phyloP scores from a whole-genome alignment of 2,797 vertebrate species.

The Peromyscus attwateri region DNA sequence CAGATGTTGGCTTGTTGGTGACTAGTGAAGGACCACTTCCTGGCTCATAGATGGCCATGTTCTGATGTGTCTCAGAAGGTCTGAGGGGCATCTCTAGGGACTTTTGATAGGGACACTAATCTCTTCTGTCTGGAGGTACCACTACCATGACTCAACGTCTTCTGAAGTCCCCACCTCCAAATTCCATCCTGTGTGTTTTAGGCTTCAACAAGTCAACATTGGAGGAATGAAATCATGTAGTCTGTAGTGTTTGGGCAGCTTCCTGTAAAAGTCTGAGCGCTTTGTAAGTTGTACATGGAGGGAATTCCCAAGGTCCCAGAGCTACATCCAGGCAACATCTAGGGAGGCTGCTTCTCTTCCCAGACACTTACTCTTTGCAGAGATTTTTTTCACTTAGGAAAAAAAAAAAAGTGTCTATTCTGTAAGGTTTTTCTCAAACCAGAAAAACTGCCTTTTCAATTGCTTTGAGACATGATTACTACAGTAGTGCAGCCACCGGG shows the following conservation, averaged over 20 bases:
- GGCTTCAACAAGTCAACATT: background rate
- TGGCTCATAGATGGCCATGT: background rate
- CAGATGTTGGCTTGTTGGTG: no score
- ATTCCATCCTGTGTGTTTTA: no score
- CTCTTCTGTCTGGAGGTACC: background rate
- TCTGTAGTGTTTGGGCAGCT: background rate
- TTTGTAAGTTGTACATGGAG: background rate
- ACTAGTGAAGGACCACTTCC: background rate
- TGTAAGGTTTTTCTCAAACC: conserved; percentile 21
- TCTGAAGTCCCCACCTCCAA: background rate
- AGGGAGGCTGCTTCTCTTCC: background rate
- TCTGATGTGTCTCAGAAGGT: background rate
- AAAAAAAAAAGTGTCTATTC: background rate
- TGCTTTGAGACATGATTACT: background rate
- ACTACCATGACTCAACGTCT: background rate
- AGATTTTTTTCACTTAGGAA: background rate
- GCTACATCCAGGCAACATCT: background rate
- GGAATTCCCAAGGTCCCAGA: background rate
- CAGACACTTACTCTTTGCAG: background rate
- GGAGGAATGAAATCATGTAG: background rate
- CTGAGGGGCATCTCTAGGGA: no score
- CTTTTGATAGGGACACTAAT: background rate
- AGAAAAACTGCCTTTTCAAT: background rate
- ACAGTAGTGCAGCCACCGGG: background rate
- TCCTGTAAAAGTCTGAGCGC: background rate